Evolutionary conservation across 2,888 invertebrate species (phyloP).

Genomic region (Dryocosmus kuriphilus): DNA sequence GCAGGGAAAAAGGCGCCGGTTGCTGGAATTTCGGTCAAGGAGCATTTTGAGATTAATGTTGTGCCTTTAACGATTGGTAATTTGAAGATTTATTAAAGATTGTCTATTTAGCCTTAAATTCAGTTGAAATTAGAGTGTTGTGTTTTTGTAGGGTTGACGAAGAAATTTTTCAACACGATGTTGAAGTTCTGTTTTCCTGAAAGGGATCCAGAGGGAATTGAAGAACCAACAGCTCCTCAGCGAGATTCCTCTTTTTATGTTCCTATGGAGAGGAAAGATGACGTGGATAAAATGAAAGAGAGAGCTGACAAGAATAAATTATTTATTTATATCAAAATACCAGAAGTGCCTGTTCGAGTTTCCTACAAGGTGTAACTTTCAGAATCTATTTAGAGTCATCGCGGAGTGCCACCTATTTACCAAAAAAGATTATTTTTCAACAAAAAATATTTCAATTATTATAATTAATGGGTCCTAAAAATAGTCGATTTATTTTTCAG

Average conservation of each 20-base stretch:
- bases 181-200: conserved; percentile 98
- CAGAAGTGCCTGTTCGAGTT: conserved; percentile 95
- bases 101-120: background rate
- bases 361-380: conserved; percentile 86
- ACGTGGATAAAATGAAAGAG: conserved; percentile 99
- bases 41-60: conserved; percentile 99
- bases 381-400: no score
- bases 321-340: conserved; percentile 99
- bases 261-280: conserved; percentile 91
- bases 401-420: no score
- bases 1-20: conserved; percentile 96
- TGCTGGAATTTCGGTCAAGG: conserved; percentile 99
- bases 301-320: conserved; percentile 98
- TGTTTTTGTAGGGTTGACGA: conserved; percentile 85
- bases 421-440: no score
- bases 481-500: conserved; percentile 55
- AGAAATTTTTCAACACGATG: conserved; percentile 98
- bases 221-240: conserved; percentile 79
- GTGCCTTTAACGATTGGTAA: conserved; percentile 93
- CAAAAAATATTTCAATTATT: no score
- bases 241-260: conserved; percentile 95
- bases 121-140: background rate
- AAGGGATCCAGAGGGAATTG: conserved; percentile 91
- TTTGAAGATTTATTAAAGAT: conserved; percentile 40
- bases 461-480: no score